Base-by-base conservation (phyloP, 1,140 invertebrate species). In the Hycleus cichorii region DNA sequence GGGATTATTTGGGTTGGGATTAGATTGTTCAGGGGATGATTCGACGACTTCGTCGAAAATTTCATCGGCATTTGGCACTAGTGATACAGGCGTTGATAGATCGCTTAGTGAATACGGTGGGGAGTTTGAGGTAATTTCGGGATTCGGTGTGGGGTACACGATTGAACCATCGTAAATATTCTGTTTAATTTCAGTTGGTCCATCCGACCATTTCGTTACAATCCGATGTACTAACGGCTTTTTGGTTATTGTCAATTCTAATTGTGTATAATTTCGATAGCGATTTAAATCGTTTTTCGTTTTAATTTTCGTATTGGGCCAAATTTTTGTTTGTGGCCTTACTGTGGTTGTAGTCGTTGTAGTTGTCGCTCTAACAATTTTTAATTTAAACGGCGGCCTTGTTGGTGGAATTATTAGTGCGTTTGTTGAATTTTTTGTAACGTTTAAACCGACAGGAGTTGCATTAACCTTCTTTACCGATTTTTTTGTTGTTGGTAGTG, bases 91-190 rank as follows among this genome's bases (percentile, higher is more conserved):
- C 6, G 60, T 54, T 26, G 48, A 47, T 27, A 47, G 10, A 32
- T 59, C 57, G 45, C 27, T 60, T 44, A 69, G 50, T 7, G 69
- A 66, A 48, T 67, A 62, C 38, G 60, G 58, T n/a, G 69, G 69
- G 8, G 68, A 70, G 48, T 64, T 62, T 6, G 66, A 69, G 12
- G 47, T 63, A n/a, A 72, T 65, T 63, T 69, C 67, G 9, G 69
- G 69, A 38, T 59, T 66, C 2, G 69, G 69, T 42, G 60, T 68
- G 1, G 68, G 68, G 38, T 64, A 62, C 10, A 67, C 65, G 18
- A 69, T 59, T 2, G 55, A 57, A 11, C 53, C 42, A 53, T 68
- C 67, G 48, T 66, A 64, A 64, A 62, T 66, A 46, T 62, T 63
- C 49, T 70, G 64, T 60, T 70, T 70, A 4, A 66, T 53, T 52